A percentile compares a stretch with the other conserved stretches of the same genome.
These are phyloP conservation scores for Sphenopsis melanotis DNA, from an alignment of 2,797 vertebrate genomes.

Conservation along the genomic window DNA sequence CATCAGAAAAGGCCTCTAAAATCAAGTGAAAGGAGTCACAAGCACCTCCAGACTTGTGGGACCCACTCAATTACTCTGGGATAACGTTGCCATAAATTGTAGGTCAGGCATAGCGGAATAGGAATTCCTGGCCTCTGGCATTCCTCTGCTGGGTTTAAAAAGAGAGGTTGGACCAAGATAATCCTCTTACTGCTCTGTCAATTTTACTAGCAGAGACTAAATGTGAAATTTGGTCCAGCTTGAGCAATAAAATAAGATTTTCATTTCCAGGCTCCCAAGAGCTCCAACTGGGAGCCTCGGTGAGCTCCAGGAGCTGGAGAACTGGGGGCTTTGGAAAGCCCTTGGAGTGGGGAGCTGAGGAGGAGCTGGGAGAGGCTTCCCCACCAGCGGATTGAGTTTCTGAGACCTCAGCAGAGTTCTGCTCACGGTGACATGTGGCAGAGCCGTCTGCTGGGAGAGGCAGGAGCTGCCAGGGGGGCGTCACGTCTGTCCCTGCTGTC, in stretches of 20 bases:
- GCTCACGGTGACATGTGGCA: rapidly evolving
- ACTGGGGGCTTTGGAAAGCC: neutral
- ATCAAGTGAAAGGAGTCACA: neutral
- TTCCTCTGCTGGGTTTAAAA: neutral
- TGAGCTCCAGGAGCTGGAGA: neutral
- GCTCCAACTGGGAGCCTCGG: rapidly evolving
- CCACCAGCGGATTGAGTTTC: rapidly evolving
- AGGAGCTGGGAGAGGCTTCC: neutral
- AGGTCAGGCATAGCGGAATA: neutral
- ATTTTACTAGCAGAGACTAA: neutral
- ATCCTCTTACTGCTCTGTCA: conserved; percentile 9
- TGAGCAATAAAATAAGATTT: neutral
- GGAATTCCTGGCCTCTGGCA: neutral
- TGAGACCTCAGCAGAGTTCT: neutral
- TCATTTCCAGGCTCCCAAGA: neutral
- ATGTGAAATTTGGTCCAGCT: neutral
- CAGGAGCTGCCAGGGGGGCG: neutral
- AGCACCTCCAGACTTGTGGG: neutral
- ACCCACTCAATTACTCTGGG: neutral
- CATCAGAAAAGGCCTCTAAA: neutral
- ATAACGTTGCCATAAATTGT: conserved; percentile 4
- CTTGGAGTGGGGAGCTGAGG: neutral
- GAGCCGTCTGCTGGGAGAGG: neutral
- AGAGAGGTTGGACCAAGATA: neutral
- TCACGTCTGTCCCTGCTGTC: neutral